Percentiles rank a stretch among this genome's conserved stretches.
Conservation (phyloP, 2,888 invertebrate species). For the Xylocampa areola region DNA sequence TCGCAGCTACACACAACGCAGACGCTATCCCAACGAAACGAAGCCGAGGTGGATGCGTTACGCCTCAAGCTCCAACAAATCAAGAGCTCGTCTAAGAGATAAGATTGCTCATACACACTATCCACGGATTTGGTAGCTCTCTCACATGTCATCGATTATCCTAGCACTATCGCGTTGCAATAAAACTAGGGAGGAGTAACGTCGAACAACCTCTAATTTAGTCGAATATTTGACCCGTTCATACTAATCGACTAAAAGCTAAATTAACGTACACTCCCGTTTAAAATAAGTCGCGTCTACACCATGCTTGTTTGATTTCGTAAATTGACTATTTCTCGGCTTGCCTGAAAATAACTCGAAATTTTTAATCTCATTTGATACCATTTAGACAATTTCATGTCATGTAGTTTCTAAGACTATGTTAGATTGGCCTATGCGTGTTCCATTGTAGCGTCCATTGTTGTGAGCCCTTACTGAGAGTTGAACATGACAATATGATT, state of each 20-base stretch:
- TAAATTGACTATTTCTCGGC: constrained; percentile 23
- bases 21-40: constrained; percentile 79
- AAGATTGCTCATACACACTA: constrained; percentile 65
- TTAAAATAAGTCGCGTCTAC: constrained; percentile 8
- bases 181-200: constrained; percentile 10
- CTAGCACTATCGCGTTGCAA: constrained; percentile 37
- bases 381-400: constrained; percentile 57
- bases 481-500: constrained; percentile 68
- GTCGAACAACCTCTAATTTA: background rate
- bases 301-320: constrained; percentile 34
- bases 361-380: constrained; percentile 53
- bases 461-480: constrained; percentile 62
- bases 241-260: constrained; percentile 3
- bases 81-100: constrained; percentile 88
- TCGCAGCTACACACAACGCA: constrained; percentile 83
- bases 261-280: constrained; percentile 28
- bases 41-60: constrained; percentile 85
- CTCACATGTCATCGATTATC: constrained; percentile 59
- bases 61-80: constrained; percentile 87
- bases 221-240: constrained; percentile 1
- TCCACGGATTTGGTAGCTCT: constrained; percentile 72
- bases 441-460: constrained; percentile 66
- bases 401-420: constrained; percentile 69
- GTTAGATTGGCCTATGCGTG: constrained; percentile 65
- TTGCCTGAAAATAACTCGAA: constrained; percentile 50